Percentiles rank a stretch among this genome's conserved stretches.
Evolutionary conservation across 2,113 vertebrate species (phyloP).

Genomic region (Thryonomys swinderianus): DNA sequence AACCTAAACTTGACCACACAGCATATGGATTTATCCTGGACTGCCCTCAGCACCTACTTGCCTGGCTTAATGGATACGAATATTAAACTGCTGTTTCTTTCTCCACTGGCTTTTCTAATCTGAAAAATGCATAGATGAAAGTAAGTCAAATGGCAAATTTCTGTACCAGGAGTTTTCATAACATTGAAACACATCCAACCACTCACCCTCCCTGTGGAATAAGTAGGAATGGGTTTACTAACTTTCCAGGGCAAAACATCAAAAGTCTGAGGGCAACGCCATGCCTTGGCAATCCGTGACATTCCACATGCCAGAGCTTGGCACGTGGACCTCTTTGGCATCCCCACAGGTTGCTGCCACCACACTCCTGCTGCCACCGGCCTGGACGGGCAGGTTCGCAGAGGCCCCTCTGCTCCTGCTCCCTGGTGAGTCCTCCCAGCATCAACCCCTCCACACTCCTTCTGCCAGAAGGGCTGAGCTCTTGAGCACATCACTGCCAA

Average conservation of each 20-base stretch:
- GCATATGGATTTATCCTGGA: not conserved
- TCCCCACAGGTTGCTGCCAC: not conserved
- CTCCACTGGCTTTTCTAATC: conserved; percentile 37
- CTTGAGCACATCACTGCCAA: conserved; percentile 24
- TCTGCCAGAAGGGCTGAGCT: not conserved
- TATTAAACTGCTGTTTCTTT: not conserved
- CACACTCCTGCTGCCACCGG: not conserved
- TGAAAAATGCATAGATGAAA: conserved; percentile 27
- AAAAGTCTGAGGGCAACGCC: not conserved
- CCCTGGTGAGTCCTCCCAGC: not conserved
- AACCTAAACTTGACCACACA: not conserved
- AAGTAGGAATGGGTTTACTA: not conserved
- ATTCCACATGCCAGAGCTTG: not conserved
- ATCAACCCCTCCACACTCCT: not conserved
- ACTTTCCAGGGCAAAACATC: conserved; percentile 5
- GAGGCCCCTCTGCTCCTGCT: not conserved
- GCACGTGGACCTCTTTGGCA: not conserved
- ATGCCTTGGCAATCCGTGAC: not conserved
- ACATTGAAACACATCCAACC: not conserved
- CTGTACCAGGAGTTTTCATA: conserved; percentile 28
- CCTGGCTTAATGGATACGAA: not conserved
- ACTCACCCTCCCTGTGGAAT: not conserved
- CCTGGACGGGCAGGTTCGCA: not conserved
- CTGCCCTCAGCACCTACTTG: too few relatives aligned
- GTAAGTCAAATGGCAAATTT: conserved; percentile 35